These are phyloP conservation scores for Protophormia terraenovae DNA, from an alignment of 2,888 invertebrate species.

Conservation along the genomic window DNA sequence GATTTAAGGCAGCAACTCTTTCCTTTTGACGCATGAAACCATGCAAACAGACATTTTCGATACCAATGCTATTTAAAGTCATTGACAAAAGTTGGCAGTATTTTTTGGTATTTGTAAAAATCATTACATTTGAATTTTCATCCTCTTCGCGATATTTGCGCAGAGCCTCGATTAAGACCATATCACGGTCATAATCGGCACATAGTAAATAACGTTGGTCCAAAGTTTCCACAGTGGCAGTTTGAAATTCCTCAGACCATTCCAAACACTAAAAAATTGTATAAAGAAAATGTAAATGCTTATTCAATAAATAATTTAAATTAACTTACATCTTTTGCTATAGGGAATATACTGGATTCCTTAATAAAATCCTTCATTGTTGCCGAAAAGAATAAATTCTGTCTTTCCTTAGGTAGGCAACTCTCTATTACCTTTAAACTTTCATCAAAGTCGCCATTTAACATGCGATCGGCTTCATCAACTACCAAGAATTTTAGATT, in stretches of 20 bases:
- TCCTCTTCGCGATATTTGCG: slow-evolving; percentile 88
- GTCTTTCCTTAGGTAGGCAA: slow-evolving; percentile 88
- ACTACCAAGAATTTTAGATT: slow-evolving; percentile 93
- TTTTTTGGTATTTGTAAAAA: slow-evolving; percentile 98
- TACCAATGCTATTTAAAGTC: slow-evolving; percentile 92
- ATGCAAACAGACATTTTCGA: slow-evolving; percentile 94
- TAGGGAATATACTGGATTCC: slow-evolving; percentile 85
- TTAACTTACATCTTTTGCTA: slow-evolving; percentile 84
- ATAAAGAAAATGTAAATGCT: background rate
- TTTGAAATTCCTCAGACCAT: slow-evolving; percentile 88
- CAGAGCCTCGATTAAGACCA: slow-evolving; percentile 92
- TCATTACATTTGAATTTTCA: slow-evolving; percentile 91
- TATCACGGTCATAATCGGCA: slow-evolving; percentile 95
- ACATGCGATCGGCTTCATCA: slow-evolving; percentile 95
- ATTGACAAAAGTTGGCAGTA: slow-evolving; percentile 95
- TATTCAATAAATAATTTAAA: background rate
- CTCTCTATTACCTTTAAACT: slow-evolving; percentile 91
- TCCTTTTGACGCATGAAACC: slow-evolving; percentile 95
- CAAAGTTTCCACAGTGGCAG: slow-evolving; percentile 93
- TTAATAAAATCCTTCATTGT: slow-evolving; percentile 93
- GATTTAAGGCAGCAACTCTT: slow-evolving; percentile 90
- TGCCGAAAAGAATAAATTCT: slow-evolving; percentile 96
- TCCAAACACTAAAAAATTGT: slow-evolving; percentile 75
- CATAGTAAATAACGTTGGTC: slow-evolving; percentile 95
- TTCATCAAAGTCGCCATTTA: slow-evolving; percentile 90